These are phyloP conservation scores for Yponomeuta malinellus DNA, from an alignment of 2,888 invertebrate genomes.

Conservation along the genomic window DNA sequence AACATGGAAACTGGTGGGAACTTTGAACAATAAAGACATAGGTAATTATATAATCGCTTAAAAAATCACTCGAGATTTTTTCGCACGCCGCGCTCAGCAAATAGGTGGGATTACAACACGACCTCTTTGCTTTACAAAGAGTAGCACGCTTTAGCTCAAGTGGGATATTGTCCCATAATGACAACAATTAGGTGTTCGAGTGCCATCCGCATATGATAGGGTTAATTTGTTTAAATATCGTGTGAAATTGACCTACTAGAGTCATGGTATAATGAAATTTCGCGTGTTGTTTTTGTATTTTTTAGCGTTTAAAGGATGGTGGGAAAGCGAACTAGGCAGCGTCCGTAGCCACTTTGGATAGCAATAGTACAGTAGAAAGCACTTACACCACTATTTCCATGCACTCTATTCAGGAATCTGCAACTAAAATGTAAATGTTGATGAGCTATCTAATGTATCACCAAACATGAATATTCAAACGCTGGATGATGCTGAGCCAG, in stretches of 20 bases:
- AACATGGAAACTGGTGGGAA: not conserved
- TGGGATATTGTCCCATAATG: constrained; percentile 37
- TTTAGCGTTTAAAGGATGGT: not conserved
- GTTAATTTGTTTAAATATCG: constrained; percentile 34
- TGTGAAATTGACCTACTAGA: constrained; percentile 25
- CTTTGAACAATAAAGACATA: not conserved
- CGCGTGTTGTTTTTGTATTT: not conserved
- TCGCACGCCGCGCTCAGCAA: not conserved
- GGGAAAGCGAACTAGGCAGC: no score
- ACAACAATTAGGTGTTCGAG: constrained; percentile 4
- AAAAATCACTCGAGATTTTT: not conserved
- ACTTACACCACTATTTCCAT: no score
- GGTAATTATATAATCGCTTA: not conserved
- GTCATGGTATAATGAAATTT: not conserved
- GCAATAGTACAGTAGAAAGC: no score
- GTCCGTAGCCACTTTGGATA: no score
- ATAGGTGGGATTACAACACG: not conserved
- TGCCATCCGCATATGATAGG: constrained; percentile 4
- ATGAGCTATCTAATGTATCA: no score
- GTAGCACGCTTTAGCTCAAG: constrained; percentile 53
- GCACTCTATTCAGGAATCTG: no score
- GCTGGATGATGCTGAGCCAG: no score
- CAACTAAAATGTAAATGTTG: no score
- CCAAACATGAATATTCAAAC: no score
- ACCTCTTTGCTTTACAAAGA: constrained; percentile 24